phyloP scores from a whole-genome alignment of 1,140 invertebrate genomes.

The Parasteatoda tepidariorum region DNA sequence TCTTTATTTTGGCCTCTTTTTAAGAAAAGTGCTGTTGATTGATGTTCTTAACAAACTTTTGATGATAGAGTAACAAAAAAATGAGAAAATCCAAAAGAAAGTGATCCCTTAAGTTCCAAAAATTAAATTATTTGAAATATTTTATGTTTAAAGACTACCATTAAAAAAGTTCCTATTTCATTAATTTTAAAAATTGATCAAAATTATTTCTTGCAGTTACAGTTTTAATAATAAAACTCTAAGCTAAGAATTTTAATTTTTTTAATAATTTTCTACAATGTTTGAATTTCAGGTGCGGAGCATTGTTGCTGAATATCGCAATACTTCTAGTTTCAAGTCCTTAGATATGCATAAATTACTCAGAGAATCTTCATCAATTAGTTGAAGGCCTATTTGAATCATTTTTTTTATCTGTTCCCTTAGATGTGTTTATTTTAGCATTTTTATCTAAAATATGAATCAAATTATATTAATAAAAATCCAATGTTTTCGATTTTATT shows the following conservation, averaged over 20 bases:
- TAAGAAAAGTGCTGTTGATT: too few relatives aligned
- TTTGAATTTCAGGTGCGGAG: conserved; percentile 21
- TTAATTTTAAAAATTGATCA: not conserved
- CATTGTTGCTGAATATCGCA: conserved; percentile 27
- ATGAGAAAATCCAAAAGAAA: too few relatives aligned
- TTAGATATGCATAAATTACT: conserved; percentile 28
- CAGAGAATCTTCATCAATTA: too few relatives aligned
- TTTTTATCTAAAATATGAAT: too few relatives aligned
- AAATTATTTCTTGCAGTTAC: not conserved
- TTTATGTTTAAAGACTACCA: not conserved
- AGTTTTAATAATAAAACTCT: not conserved
- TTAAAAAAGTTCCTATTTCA: not conserved
- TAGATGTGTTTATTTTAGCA: too few relatives aligned
- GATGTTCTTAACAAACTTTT: too few relatives aligned
- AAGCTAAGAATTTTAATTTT: not conserved
- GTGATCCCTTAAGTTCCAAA: not conserved
- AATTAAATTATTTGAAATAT: not conserved
- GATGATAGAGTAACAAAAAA: too few relatives aligned
- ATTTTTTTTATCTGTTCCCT: too few relatives aligned
- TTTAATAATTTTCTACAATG: not conserved
- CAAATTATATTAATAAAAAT: too few relatives aligned
- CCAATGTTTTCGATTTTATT: too few relatives aligned
- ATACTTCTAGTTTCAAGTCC: conserved; percentile 17
- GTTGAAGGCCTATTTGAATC: too few relatives aligned
- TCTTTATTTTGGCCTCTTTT: too few relatives aligned